Percentiles rank a stretch among this genome's conserved stretches.
Conservation (phyloP, 2,113 vertebrate species). For the Bothrops jararaca region DNA sequence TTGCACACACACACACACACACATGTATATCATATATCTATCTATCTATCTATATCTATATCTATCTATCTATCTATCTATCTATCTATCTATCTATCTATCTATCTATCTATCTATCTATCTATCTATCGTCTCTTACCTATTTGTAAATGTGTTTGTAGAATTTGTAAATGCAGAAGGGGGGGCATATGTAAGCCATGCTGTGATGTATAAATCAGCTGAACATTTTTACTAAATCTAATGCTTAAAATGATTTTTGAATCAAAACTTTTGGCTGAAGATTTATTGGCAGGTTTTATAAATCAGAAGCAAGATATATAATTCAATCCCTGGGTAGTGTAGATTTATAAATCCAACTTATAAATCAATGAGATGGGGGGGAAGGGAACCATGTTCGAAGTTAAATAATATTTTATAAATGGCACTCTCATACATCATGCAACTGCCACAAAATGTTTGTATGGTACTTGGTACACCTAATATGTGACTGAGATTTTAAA, state of each 20-base stretch:
- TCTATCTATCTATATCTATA: too few species aligned
- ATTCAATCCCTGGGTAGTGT: constrained; percentile 73
- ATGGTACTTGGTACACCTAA: constrained; percentile 66
- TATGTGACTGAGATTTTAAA: constrained; percentile 52
- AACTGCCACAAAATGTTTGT: constrained; percentile 76
- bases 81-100: too few species aligned
- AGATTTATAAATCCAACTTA: constrained; percentile 83
- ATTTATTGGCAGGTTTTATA: constrained; percentile 83
- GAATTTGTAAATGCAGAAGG: constrained; percentile 63
- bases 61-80: too few species aligned
- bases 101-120: too few species aligned
- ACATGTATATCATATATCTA: too few species aligned
- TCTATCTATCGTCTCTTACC: constrained; percentile 63
- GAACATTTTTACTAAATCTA: constrained; percentile 80
- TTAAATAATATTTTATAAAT: constrained; percentile 82
- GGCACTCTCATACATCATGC: constrained; percentile 76
- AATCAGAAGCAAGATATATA: constrained; percentile 80
- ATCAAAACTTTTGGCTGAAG: constrained; percentile 80
- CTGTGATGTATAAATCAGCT: constrained; percentile 68
- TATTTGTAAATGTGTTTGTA: constrained; percentile 64
- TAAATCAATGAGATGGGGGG: constrained; percentile 71
- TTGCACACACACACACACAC: neutral
- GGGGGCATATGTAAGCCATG: constrained; percentile 66
- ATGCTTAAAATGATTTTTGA: constrained; percentile 82
- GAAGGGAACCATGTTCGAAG: constrained; percentile 79